Percentiles rank a stretch among this genome's conserved stretches.
phyloP scores from a whole-genome alignment of 1,140 invertebrate species.

The Gryon sp. region DNA sequence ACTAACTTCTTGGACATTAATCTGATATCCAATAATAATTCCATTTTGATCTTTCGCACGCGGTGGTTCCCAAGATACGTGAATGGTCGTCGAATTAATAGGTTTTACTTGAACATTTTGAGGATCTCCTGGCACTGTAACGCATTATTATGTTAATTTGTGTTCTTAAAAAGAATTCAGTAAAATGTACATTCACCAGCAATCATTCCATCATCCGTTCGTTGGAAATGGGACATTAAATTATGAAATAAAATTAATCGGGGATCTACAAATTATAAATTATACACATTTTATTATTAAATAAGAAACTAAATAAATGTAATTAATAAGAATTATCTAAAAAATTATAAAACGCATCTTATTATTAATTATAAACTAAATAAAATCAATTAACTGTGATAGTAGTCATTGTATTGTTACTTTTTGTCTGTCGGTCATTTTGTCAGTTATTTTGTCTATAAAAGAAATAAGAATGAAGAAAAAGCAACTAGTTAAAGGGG shows the following conservation, averaged over 20 bases:
- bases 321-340: no score
- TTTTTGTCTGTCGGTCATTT: conserved; percentile 14
- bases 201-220: conserved; percentile 66
- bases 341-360: no score
- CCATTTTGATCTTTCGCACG: conserved; percentile 94
- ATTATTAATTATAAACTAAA: no score
- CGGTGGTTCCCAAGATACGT: conserved; percentile 95
- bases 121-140: conserved; percentile 97
- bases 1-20: conserved; percentile 95
- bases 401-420: no score
- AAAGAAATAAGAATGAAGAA: not conserved
- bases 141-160: conserved; percentile 70
- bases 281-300: conserved; percentile 18
- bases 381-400: no score
- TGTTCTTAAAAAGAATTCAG: conserved; percentile 58
- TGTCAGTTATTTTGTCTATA: no score
- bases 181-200: conserved; percentile 59
- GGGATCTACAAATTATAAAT: conserved; percentile 47
- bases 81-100: conserved; percentile 95
- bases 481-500: conserved; percentile 24
- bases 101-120: conserved; percentile 91
- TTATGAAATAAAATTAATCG: conserved; percentile 34
- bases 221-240: conserved; percentile 43
- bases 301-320: not conserved
- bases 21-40: conserved; percentile 97